Percentiles rank a stretch among this genome's conserved stretches.
These are phyloP conservation scores for Aythya fuligula DNA, from an alignment of 2,797 vertebrate species.

Conservation along the genomic window DNA sequence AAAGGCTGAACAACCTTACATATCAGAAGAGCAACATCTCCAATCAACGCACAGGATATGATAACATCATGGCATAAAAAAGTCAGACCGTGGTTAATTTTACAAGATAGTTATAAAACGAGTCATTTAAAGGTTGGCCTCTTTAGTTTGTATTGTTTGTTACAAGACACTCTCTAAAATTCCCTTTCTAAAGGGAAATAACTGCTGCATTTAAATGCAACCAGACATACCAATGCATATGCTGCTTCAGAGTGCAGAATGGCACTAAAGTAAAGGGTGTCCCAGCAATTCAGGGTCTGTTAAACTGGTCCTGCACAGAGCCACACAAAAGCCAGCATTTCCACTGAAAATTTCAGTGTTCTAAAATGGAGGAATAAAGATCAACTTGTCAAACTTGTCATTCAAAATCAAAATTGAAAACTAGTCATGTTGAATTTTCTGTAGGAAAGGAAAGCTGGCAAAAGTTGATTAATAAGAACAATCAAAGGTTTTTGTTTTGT, in stretches of 20 bases:
- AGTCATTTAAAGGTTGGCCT: background rate
- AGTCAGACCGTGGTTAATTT: background rate
- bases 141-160: background rate
- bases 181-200: background rate
- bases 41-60: background rate
- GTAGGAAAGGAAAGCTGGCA: background rate
- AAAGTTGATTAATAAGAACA: background rate
- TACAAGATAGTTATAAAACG: background rate
- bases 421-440: background rate
- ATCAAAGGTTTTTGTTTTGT: background rate
- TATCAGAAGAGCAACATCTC: background rate
- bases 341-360: background rate
- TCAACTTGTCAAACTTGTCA: background rate
- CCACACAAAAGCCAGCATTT: background rate
- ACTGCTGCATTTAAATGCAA: background rate
- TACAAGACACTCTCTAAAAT: background rate
- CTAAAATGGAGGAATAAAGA: background rate
- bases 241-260: background rate
- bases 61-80: background rate
- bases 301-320: background rate
- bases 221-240: background rate
- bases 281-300: background rate
- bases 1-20: background rate
- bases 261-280: background rate
- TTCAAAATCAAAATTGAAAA: background rate